Conservation (phyloP, 2,888 invertebrate genomes). For the Halocaridina rubra region DNA sequence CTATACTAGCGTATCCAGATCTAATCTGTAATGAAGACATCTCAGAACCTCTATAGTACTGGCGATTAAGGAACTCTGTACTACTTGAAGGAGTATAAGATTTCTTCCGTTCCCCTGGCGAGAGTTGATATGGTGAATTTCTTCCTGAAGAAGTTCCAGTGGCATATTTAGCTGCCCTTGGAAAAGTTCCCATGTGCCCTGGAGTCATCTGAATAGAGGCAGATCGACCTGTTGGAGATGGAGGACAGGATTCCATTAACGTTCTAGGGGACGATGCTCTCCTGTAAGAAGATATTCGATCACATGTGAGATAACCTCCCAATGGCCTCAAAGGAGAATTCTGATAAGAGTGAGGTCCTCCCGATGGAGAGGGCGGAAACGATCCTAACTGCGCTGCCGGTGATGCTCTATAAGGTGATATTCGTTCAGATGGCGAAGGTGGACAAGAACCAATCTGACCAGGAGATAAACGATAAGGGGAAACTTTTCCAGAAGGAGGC, state of each 20-base stretch:
- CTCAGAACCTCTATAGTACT: not conserved
- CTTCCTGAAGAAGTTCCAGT: not conserved
- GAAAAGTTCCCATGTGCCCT: not conserved
- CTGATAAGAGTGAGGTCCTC: not conserved
- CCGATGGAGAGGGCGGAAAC: not conserved
- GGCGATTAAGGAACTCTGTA: not conserved
- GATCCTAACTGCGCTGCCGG: not conserved
- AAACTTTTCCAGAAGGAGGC: not conserved
- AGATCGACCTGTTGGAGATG: not conserved
- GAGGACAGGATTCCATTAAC: not conserved
- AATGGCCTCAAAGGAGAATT: not conserved
- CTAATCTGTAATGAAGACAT: not conserved
- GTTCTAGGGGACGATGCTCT: not conserved
- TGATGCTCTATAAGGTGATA: not conserved
- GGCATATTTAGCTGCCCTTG: not conserved
- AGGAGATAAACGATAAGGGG: not conserved
- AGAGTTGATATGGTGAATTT: not conserved
- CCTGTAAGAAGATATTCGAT: not conserved
- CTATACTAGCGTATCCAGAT: not conserved
- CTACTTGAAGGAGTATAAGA: not conserved
- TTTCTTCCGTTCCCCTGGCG: not conserved
- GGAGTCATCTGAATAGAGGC: not conserved
- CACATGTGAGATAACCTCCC: not conserved
- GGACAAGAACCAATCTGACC: not conserved
- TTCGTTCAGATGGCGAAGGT: not conserved